These are phyloP conservation scores for Mareca strepera DNA, from an alignment of 2,797 vertebrate genomes.

Conservation along the genomic window DNA sequence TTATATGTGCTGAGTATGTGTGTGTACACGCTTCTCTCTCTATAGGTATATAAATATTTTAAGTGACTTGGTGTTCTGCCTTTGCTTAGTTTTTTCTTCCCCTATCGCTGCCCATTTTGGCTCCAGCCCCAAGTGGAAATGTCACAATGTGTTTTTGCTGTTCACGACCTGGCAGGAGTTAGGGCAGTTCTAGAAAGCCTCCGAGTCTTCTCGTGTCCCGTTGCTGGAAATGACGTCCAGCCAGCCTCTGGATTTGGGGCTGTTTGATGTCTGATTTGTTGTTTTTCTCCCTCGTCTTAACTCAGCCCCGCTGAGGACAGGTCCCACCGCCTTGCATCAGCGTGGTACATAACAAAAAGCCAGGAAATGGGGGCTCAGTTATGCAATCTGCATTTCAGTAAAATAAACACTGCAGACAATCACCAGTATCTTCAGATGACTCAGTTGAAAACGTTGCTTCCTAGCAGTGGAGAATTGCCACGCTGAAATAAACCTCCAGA, in stretches of 20 bases:
- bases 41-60: not conserved
- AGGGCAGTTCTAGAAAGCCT: slow-evolving; percentile 33
- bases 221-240: slow-evolving; percentile 17
- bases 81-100: not conserved
- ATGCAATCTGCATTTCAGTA: slow-evolving; percentile 31
- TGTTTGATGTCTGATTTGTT: not conserved
- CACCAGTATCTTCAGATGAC: slow-evolving; percentile 59
- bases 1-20: fast-evolving
- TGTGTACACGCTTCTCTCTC: not conserved
- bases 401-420: slow-evolving; percentile 45
- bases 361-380: slow-evolving; percentile 60
- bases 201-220: not conserved
- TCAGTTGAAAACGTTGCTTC: slow-evolving; percentile 48
- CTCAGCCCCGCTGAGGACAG: not conserved
- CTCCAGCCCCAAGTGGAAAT: not conserved
- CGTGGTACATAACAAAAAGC: not conserved
- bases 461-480: slow-evolving; percentile 1
- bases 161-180: slow-evolving; percentile 17
- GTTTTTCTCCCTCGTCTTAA: not conserved
- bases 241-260: not conserved
- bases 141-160: not conserved
- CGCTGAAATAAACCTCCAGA: not conserved
- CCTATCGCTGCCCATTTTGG: not conserved
- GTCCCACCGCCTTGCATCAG: not conserved
- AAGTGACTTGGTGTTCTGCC: not conserved